Evolutionary conservation across 1,140 invertebrate genomes (phyloP), one percentile per base, ranked within the genome.

Genomic region (Drosophila suzukii): DNA sequence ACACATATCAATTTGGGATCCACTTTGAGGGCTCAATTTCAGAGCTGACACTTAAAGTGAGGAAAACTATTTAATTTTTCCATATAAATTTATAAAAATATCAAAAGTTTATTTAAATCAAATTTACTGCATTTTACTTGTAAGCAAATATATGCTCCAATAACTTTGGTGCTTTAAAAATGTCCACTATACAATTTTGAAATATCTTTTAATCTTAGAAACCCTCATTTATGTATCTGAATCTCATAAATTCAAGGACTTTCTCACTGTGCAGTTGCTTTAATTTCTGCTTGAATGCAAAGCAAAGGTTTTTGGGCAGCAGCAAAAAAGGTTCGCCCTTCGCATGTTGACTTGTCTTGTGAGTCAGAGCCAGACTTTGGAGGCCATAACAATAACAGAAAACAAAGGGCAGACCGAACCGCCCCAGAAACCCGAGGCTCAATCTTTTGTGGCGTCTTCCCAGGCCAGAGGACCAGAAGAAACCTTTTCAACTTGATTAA

Each of bases 401-500:
- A 62, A 78, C 82, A 85, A 85, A 82, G 67, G 75, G 58, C 65
- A 53, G 32, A 49, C 17, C 44, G 50, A 53, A 58, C 58, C 68
- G 78, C 54, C 55, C 66, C 66, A 10, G 27, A 17, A 72, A 58
- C 51, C 44, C 39, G 67, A 44, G 68, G 66, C 53, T 20, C 65
- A 72, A 72, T 72, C 68, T 72, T 72, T 72, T 72, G 66, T 71
- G 68, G 60, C 51, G 51, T 55, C 60, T 56, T 56, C 39, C 53
- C 50, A 34, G 57, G 55, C 63, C 50, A 10, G 32, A 34, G 32
- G 68, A 58, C 36, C 66, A 50, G 66, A 43, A 70, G 46, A 60
- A 86, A 86, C 79, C 83, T 86, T 86, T 86, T 86, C 83, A 83
- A 86, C 83, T 86, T 88, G 83, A 86, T 86, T 86, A 86, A 86